Evolutionary conservation across 2,888 invertebrate species (phyloP).

Genomic region (Maniola hyperantus): DNA sequence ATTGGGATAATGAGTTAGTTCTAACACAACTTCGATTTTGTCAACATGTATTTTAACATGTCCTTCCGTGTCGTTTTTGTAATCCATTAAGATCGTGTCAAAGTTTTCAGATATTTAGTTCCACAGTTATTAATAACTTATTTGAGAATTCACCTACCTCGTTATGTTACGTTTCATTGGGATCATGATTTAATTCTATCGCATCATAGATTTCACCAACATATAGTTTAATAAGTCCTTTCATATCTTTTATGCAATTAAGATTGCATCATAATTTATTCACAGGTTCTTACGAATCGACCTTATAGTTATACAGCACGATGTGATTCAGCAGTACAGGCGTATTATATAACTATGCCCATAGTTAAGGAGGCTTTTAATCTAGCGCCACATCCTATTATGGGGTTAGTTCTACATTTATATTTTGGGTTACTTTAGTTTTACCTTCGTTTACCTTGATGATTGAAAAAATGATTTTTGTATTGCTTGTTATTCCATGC

Average conservation of each 20-base stretch:
- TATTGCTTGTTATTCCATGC: not conserved
- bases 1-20: not conserved
- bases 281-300: constrained; percentile 77
- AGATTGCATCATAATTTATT: not conserved
- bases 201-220: not conserved
- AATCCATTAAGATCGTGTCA: not conserved
- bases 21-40: not conserved
- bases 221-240: not conserved
- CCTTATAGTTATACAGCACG: constrained; percentile 81
- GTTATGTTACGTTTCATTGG: not conserved
- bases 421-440: not conserved
- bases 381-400: constrained; percentile 68
- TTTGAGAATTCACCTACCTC: too few species aligned
- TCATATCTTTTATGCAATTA: not conserved
- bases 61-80: not conserved
- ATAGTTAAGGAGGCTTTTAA: constrained; percentile 73
- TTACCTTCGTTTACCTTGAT: not conserved
- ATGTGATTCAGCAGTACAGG: constrained; percentile 83
- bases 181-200: not conserved
- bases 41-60: not conserved
- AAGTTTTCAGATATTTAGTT: too few species aligned
- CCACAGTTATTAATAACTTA: too few species aligned
- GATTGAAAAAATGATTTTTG: too few species aligned
- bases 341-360: constrained; percentile 65
- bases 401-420: constrained; percentile 56